Evolutionary conservation across 2,888 invertebrate species (phyloP), one percentile per base, ranked within the genome.

Genomic region (Euspilapteryx auroguttella): DNA sequence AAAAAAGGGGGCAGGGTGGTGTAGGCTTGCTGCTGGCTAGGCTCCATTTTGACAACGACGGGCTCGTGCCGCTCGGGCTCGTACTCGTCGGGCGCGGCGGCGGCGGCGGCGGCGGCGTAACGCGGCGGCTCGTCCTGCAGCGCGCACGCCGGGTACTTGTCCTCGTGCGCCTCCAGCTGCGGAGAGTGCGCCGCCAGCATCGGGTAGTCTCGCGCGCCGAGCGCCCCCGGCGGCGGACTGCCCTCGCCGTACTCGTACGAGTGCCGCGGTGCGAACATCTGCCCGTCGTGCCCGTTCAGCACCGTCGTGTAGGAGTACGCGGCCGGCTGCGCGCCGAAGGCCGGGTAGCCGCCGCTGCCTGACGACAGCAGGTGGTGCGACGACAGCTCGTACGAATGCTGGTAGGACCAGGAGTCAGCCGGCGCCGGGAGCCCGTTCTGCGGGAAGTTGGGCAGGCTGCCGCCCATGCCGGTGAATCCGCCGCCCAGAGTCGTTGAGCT

Each of bases 331-430:
- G 81, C 58, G 27, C 79, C 80, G 44, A 85, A 86, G 25, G 79
- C 79, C 8, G 84, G 81, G 37, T 85, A 86, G 1, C 82, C 81
- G 33, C 80, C 78, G 27, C 81, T 77, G 25, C 86, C 79, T 1
- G 87, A 84, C 31, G 87, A 87, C 21, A 89, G 66, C 20, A 90
- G 62, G 48, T 90, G 90, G 7, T 89, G 84, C 20, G 86, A 82
- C 12, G 86, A 83, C 10, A 89, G 55, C 44, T 89, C 89, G 51
- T 89, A 89, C 0, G 87, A 83, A 21, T 87, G 82, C 40, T 87
- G 86, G 47, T 87, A 87, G 1, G 84, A 84, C 89, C 89, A 91
- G 27, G 88, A 83, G 47, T 89, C 89, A 1, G 87, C 83, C 2
- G 87, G 85, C 33, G 84, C 76, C 38, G 85, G 62, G 2, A 82